Evolutionary conservation across 1,140 invertebrate species (phyloP), one percentile per base, ranked within the genome.

Genomic region (Dendroctonus valens): DNA sequence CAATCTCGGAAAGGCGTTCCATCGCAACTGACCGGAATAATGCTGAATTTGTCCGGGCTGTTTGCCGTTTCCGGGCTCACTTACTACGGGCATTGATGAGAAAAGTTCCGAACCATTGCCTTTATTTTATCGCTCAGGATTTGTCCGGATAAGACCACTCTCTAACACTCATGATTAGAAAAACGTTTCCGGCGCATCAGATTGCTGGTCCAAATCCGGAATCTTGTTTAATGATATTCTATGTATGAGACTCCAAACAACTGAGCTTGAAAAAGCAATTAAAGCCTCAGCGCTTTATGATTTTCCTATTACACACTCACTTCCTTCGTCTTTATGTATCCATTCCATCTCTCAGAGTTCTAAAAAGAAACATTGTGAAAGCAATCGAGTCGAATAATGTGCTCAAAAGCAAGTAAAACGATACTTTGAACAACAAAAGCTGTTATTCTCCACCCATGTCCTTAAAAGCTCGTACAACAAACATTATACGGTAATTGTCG

Each of bases 71-170:
- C 64, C 64, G 64, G 57, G 41, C 7, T 65, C 57, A 51, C 64
- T 58, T 58, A 50, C 26, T 26, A 26, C 26, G 7, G 38, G 57
- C 48, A 65, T 59, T 65, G 64, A 59, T 42, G 54, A 65, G 57
- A 65, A 65, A 59, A 58, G 64, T 65, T 65, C 64, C 64, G 64
- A 46, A 49, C 46, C 64, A 65, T 65, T 65, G 64, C 64, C 26
- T 65, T 59, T 65, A 46, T 65, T 65, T 65, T 65, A 65, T 65
- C 15, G 64, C 8, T 26, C 5, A 7, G 64, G 59, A 60, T 61
- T 59, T 59, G 26, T 26, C 46, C 2, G 64, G 39, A 58, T 65
- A 65, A 42, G 70, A 69, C 71, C 68, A 70, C 48, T 58, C 39
- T 38, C 14, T 46, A 46, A 48, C 44, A 59, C 58, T 14, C 58